Conservation (phyloP, 35 echinoderm and acorn worm species). For the Anneissia japonica region DNA sequence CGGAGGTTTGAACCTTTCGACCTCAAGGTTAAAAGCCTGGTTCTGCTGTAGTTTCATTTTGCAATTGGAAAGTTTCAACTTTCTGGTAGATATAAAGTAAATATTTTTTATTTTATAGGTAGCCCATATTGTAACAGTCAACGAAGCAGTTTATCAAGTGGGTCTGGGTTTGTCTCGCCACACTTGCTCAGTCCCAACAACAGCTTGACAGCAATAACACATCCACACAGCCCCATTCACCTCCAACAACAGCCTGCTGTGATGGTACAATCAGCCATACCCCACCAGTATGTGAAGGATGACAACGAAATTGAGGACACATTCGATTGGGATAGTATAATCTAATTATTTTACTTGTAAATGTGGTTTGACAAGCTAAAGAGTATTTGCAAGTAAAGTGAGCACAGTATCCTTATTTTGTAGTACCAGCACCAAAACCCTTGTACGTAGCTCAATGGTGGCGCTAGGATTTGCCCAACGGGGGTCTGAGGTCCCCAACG, state of each 20-base stretch:
- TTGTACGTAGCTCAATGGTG: no score
- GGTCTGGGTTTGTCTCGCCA: conserved; percentile 30
- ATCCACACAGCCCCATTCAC: conserved; percentile 11
- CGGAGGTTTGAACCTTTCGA: background rate
- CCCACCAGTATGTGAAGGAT: conserved; percentile 35
- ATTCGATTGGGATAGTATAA: conserved; percentile 82
- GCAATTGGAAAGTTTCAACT: no score
- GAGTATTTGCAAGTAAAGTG: no score
- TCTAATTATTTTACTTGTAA: no score
- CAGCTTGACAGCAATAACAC: conserved; percentile 45
- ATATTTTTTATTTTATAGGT: conserved; percentile 7
- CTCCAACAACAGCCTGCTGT: conserved; percentile 50
- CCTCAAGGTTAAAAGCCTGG: background rate
- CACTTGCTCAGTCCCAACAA: conserved; percentile 74
- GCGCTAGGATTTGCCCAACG: no score
- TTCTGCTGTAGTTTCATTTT: no score
- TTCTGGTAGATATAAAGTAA: no score
- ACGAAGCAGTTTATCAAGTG: conserved; percentile 57
- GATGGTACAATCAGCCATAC: conserved; percentile 35
- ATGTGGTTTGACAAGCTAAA: no score
- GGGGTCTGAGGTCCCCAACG: no score
- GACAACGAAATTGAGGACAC: conserved; percentile 61
- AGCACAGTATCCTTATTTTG: no score
- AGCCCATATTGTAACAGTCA: conserved; percentile 64
- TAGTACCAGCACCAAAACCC: no score